Evolutionary conservation across 2,888 invertebrate species (phyloP).

Genomic region (Peribatodes rhomboidaria): DNA sequence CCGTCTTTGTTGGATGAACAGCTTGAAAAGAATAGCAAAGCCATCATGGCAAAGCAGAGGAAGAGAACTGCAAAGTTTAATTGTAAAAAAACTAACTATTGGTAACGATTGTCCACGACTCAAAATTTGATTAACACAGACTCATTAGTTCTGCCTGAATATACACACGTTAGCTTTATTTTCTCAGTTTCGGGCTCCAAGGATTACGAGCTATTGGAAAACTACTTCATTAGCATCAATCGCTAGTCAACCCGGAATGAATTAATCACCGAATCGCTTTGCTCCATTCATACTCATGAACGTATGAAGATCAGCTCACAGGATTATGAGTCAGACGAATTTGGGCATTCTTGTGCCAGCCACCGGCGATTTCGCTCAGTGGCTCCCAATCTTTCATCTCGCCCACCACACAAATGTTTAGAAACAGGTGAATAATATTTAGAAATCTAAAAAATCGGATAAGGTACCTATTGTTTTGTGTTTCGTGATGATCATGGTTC

Average conservation of each 20-base stretch:
- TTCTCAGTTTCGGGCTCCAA: neutral
- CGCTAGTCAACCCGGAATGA: neutral
- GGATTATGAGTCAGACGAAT: slow-evolving; percentile 25
- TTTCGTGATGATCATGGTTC: no score
- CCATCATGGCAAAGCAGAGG: slow-evolving; percentile 1
- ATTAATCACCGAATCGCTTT: slow-evolving; percentile 30
- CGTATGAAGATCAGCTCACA: slow-evolving; percentile 42
- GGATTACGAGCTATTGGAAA: neutral
- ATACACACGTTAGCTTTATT: no score
- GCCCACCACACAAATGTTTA: neutral
- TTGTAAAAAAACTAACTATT: neutral
- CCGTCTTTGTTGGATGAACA: slow-evolving; percentile 24
- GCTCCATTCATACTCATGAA: slow-evolving; percentile 40
- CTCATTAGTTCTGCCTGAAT: no score
- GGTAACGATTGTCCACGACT: neutral
- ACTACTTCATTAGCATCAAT: neutral
- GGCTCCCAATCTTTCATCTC: neutral
- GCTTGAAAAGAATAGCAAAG: slow-evolving; percentile 1
- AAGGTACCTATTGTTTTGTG: no score
- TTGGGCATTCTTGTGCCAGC: slow-evolving; percentile 12
- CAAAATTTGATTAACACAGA: neutral
- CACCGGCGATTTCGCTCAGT: slow-evolving; percentile 32
- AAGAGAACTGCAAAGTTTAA: neutral
- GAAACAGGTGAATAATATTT: neutral
- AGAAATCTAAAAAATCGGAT: neutral